phyloP scores from a whole-genome alignment of 2,113 vertebrate genomes.

The Abramis brama region DNA sequence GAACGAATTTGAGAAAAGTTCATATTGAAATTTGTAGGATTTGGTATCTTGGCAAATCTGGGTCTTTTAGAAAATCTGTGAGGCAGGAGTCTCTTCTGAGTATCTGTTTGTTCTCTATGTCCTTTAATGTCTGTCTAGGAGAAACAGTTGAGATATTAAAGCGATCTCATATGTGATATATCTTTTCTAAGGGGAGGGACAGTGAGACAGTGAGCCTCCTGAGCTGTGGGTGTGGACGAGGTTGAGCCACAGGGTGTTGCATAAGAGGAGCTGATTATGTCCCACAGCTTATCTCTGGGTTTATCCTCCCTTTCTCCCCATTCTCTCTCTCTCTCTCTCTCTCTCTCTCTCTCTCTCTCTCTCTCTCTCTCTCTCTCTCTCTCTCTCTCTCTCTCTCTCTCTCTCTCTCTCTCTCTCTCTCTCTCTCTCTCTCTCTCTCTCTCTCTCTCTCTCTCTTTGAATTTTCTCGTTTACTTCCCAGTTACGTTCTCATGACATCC shows the following conservation, averaged over 20 bases:
- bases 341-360: conserved; percentile 1
- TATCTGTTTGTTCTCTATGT: neutral
- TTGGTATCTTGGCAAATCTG: neutral
- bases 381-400: conserved; percentile 1
- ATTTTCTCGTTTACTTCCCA: neutral
- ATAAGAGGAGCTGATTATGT: conserved; percentile 56
- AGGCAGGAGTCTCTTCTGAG: neutral
- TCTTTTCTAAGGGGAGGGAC: conserved; percentile 19
- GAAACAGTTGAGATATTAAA: neutral
- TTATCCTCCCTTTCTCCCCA: conserved; percentile 33
- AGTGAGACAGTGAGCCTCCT: conserved; percentile 27
- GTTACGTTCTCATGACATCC: neutral
- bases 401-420: neutral
- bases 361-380: neutral
- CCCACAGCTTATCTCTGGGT: conserved; percentile 43
- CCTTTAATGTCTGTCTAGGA: neutral
- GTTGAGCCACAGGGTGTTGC: conserved; percentile 52
- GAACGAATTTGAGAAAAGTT: neutral
- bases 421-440: conserved; percentile 1
- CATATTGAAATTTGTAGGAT: neutral
- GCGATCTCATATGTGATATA: conserved; percentile 1
- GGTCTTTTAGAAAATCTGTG: neutral
- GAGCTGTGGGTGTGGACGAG: conserved; percentile 35
- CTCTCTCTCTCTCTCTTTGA: neutral
- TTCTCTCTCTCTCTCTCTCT: neutral